Conservation (phyloP, 2,797 vertebrate genomes). For the Sardinella longiceps region DNA sequence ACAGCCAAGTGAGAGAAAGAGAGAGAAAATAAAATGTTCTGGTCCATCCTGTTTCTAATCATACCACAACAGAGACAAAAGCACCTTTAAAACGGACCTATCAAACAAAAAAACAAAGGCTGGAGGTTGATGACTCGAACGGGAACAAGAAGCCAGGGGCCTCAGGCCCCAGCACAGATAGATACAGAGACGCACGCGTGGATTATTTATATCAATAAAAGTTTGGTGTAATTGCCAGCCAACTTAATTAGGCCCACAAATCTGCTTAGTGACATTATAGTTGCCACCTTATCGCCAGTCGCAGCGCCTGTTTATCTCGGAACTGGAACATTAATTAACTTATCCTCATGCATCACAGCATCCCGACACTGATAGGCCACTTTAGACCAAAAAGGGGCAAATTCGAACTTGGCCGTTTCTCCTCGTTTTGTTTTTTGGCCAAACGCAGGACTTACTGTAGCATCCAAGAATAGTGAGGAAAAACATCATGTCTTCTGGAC, state of each 20-base stretch:
- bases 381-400: slow-evolving; percentile 36
- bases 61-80: not conserved
- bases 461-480: not conserved
- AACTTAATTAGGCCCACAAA: slow-evolving; percentile 41
- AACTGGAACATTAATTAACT: slow-evolving; percentile 53
- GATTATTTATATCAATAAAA: slow-evolving; percentile 34
- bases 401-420: not conserved
- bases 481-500: not conserved
- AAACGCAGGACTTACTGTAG: not conserved
- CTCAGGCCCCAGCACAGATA: not conserved
- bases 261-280: slow-evolving; percentile 47
- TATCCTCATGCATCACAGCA: slow-evolving; percentile 57
- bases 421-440: slow-evolving; percentile 29
- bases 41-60: not conserved
- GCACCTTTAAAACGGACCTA: not conserved
- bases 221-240: not conserved
- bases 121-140: not conserved
- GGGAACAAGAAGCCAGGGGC: not conserved
- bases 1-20: not conserved
- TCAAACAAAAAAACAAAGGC: not conserved
- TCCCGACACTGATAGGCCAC: slow-evolving; percentile 30
- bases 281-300: slow-evolving; percentile 48
- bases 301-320: slow-evolving; percentile 53
- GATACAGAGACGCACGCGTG: not conserved
- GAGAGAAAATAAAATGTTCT: not conserved